phyloP scores from a whole-genome alignment of 2,888 invertebrate genomes.

The Ornithoptera priamus region DNA sequence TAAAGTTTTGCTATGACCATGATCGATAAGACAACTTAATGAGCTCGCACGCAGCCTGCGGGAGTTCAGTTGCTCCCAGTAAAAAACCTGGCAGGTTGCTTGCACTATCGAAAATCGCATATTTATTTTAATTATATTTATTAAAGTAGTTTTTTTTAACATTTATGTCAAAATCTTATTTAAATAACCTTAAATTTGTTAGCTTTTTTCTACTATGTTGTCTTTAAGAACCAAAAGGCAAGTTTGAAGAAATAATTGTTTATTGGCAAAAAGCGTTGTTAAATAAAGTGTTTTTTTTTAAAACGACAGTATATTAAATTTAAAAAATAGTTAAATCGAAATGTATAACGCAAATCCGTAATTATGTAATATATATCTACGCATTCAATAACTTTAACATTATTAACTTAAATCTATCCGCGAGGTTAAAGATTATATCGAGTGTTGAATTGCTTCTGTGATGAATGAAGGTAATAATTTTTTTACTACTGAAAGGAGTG shows the following conservation, averaged over 20 bases:
- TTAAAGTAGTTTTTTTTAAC: background rate
- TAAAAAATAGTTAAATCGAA: too few species aligned
- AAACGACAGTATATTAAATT: too few species aligned
- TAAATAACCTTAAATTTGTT: too few species aligned
- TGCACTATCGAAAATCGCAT: background rate
- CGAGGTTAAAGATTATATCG: background rate
- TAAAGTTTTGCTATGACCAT: slow-evolving; percentile 28
- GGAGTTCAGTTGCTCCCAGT: slow-evolving; percentile 16
- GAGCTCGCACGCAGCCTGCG: slow-evolving; percentile 19
- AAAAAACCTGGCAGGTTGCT: slow-evolving; percentile 4
- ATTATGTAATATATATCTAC: background rate
- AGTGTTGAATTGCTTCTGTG: slow-evolving; percentile 2
- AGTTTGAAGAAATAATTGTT: too few species aligned
- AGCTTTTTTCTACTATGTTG: too few species aligned
- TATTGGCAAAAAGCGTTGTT: too few species aligned
- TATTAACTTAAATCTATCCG: background rate
- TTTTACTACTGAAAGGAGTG: background rate
- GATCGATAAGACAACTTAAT: slow-evolving; percentile 34
- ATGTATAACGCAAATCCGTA: too few species aligned
- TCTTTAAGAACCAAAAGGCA: too few species aligned
- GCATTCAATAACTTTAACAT: background rate
- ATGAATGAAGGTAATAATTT: slow-evolving; percentile 27
- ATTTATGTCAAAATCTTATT: too few species aligned
- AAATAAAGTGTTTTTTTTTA: too few species aligned
- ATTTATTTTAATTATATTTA: background rate